These are phyloP conservation scores for Drosophila novamexicana DNA, from an alignment of 1,140 invertebrate genomes.

Conservation along the genomic window DNA sequence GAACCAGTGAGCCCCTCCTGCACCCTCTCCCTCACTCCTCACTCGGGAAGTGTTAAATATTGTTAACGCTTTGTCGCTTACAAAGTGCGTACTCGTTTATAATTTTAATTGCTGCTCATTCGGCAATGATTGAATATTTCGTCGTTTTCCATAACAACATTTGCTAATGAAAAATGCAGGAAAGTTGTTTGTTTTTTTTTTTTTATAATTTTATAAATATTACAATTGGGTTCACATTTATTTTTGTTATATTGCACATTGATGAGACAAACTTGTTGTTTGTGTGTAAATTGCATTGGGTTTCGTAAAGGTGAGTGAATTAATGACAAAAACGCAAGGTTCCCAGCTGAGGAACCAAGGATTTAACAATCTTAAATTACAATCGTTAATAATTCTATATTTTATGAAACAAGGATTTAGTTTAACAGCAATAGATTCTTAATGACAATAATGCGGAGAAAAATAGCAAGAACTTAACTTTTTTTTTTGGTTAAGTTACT, in stretches of 20 bases:
- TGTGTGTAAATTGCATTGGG: constrained; percentile 16
- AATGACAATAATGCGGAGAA: not conserved
- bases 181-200: constrained; percentile 33
- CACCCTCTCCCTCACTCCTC: not conserved
- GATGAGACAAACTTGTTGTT: constrained; percentile 38
- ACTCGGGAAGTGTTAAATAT: not conserved
- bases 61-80: constrained; percentile 8
- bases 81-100: constrained; percentile 11
- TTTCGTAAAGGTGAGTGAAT: constrained; percentile 3
- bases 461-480: not conserved
- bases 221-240: constrained; percentile 38
- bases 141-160: constrained; percentile 13
- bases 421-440: not conserved
- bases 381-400: not conserved
- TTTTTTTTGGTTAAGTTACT: too few species aligned
- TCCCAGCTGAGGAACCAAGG: not conserved
- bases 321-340: constrained; percentile 11
- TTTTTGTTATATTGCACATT: constrained; percentile 52
- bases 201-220: constrained; percentile 39
- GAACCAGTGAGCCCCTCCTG: not conserved
- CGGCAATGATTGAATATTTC: constrained; percentile 36
- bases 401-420: constrained; percentile 8
- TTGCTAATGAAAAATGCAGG: constrained; percentile 17
- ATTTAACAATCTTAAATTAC: constrained; percentile 7
- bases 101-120: constrained; percentile 12